phyloP scores from a whole-genome alignment of 64 coral and sea anemone genomes.

The Hydrozoanthus tunicans region DNA sequence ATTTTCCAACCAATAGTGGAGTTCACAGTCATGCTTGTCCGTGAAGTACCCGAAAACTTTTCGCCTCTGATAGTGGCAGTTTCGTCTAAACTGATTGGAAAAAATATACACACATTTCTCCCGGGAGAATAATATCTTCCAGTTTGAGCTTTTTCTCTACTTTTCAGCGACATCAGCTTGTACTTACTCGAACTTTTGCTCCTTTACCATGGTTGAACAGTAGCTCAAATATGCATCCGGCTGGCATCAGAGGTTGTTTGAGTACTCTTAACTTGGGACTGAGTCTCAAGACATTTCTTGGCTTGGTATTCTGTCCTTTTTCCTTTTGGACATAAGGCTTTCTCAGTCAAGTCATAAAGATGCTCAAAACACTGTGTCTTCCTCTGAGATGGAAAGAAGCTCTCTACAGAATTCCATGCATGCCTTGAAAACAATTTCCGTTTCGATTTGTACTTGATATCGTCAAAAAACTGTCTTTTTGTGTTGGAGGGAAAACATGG shows the following conservation, averaged over 20 bases:
- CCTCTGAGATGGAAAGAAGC: background rate
- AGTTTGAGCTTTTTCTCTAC: constrained; percentile 2
- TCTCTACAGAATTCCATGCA: background rate
- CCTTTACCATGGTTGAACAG: background rate
- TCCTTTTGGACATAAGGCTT: background rate
- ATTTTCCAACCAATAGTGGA: constrained; percentile 30
- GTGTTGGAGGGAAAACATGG: background rate
- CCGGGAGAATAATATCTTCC: constrained; percentile 6
- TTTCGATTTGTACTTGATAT: background rate
- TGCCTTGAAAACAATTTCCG: background rate
- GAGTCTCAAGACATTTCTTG: background rate
- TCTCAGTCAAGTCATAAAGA: background rate
- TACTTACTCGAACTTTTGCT: constrained; percentile 41
- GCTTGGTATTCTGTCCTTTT: background rate
- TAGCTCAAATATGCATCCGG: background rate
- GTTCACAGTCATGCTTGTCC: background rate
- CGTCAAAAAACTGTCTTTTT: background rate
- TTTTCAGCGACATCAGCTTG: background rate
- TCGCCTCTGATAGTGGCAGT: constrained; percentile 2
- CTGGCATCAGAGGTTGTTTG: background rate
- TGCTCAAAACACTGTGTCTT: background rate
- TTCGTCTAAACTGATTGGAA: constrained; percentile 7
- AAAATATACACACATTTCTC: constrained; percentile 19
- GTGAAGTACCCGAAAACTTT: background rate
- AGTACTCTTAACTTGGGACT: background rate